Conservation (phyloP, 2,113 vertebrate species). For the Geococcyx californianus region DNA sequence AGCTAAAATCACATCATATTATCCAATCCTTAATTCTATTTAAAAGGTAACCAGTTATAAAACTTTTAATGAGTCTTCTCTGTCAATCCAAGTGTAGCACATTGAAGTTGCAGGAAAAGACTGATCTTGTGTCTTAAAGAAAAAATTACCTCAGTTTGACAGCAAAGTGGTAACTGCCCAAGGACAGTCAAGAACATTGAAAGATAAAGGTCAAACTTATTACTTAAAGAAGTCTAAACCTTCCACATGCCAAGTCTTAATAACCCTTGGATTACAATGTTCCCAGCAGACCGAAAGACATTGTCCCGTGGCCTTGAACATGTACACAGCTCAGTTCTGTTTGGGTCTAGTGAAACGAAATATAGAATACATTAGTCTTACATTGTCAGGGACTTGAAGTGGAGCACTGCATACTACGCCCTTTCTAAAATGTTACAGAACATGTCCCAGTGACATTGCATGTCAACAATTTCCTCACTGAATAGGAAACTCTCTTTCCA, state of each 20-base stretch:
- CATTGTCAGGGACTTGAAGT: background rate
- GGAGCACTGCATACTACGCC: background rate
- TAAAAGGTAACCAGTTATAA: background rate
- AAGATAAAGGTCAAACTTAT: slow-evolving; percentile 50
- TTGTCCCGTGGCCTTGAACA: background rate
- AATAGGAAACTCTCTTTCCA: background rate
- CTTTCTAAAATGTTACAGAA: slow-evolving; percentile 27
- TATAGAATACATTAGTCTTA: background rate
- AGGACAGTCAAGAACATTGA: slow-evolving; percentile 12
- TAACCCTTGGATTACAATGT: background rate
- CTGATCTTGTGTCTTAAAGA: background rate
- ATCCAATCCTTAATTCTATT: background rate
- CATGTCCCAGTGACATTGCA: background rate
- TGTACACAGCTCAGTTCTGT: background rate
- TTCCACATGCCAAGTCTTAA: background rate
- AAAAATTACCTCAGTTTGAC: background rate
- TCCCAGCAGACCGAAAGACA: background rate
- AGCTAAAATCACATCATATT: background rate
- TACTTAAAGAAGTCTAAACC: slow-evolving; percentile 17
- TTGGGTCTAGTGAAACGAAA: background rate
- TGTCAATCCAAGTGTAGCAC: background rate
- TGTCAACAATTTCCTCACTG: background rate
- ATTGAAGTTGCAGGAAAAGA: background rate
- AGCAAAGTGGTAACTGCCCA: background rate
- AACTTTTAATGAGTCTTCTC: background rate